A percentile compares a stretch with the other conserved stretches of the same genome.
Conservation (phyloP, 23 tunicate genomes). For the Halocynthia roretzi region DNA sequence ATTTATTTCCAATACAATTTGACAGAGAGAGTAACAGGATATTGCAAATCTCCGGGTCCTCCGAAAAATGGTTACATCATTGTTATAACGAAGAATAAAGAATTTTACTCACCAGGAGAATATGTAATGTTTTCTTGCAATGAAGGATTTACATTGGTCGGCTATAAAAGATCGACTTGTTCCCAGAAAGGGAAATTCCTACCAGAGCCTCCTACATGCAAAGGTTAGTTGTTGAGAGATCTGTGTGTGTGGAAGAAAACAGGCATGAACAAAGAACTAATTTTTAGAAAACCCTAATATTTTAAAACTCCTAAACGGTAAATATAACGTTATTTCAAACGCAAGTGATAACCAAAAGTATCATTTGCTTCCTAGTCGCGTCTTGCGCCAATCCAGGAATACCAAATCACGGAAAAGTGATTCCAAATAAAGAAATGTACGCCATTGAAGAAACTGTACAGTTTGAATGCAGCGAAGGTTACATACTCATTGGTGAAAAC, state of each 20-base stretch:
- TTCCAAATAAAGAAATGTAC: neutral
- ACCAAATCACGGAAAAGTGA: slow-evolving; percentile 10
- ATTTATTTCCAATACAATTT: neutral
- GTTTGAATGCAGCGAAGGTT: slow-evolving; percentile 19
- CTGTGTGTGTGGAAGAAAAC: neutral
- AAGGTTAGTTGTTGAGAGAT: neutral
- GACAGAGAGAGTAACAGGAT: neutral
- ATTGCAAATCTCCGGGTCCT: slow-evolving; percentile 8
- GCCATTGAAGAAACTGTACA: slow-evolving; percentile 5
- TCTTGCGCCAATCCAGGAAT: neutral
- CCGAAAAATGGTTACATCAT: slow-evolving; percentile 16
- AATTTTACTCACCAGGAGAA: slow-evolving; percentile 4
- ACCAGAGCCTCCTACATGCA: slow-evolving; percentile 6
- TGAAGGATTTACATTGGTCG: slow-evolving; percentile 5
- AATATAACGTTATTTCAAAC: neutral
- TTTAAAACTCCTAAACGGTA: neutral
- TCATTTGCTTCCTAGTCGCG: neutral
- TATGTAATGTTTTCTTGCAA: slow-evolving; percentile 18
- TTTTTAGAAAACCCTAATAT: neutral
- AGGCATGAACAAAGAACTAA: neutral
- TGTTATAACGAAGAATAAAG: neutral
- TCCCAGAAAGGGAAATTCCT: neutral
- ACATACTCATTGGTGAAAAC: slow-evolving; percentile 6
- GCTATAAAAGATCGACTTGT: slow-evolving; percentile 8
- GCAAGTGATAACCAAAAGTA: neutral